Evolutionary conservation across 2,113 vertebrate species (phyloP), one percentile per base, ranked within the genome.

Genomic region (Ictidomys tridecemlineatus): DNA sequence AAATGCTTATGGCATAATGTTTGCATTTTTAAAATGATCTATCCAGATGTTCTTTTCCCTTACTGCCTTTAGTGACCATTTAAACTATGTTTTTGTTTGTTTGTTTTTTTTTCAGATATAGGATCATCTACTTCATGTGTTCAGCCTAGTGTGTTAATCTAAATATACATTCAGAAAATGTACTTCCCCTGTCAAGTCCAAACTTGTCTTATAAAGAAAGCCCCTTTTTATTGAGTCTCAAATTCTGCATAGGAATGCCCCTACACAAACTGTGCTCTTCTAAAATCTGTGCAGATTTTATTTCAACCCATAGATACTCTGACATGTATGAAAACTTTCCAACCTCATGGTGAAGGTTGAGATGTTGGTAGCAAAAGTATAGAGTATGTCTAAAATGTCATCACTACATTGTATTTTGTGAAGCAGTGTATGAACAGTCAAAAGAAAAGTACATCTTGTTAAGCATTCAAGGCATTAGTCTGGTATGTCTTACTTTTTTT

Each of bases 131-230:
- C 34, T 30, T 73, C 48, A n/a, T 16, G 8, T 34, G 16, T 20
- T 65, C 20, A 56, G 24, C 48, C 16, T 17, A 28, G 17, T 37
- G 2, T 20, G 1, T 11, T 28, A 2, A 12, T 67, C 4, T 82
- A 61, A 53, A 32, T n/a, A 34, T 22, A 32, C 0, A 6, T 77
- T 93, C 51, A n/a, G 45, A 16, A 24, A 70, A 30, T 0, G 20
- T 53, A 2, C 6, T 14, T 2, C 1, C 1, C 13, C 9, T 2
- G 1, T 18, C 12, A 37, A 24, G 30, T 39, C 28, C 45, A 78
- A 73, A 28, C 16, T 45, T 67, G 9, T 53, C 17, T 53, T 4
- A 53, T n/a, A 7, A 67, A 67, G 17, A 9, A 67, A 67, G 22
- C 42, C 10, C 13, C 18, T 3, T 48, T 42, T 12, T 8, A 9